Evolutionary conservation across 2,113 vertebrate species (phyloP).

Genomic region (Rana temporaria): DNA sequence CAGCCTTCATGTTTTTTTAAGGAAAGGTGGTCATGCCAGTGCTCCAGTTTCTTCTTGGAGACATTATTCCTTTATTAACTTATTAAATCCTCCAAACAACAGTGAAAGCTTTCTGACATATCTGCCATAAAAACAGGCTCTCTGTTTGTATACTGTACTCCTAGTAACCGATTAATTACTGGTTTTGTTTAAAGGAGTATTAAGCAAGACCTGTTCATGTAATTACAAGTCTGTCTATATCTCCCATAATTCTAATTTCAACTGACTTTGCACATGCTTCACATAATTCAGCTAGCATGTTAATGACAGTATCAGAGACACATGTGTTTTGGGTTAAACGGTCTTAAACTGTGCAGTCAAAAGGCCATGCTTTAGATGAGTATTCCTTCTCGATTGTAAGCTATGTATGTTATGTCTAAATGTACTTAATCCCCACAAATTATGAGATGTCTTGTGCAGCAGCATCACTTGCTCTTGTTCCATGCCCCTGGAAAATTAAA

Average conservation of each 20-base stretch:
- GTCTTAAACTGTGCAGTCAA: background rate
- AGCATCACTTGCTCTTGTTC: background rate
- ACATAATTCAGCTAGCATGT: background rate
- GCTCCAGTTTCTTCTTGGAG: too few relatives aligned
- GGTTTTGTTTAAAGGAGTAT: conserved; percentile 7
- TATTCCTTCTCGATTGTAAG: background rate
- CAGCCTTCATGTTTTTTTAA: too few relatives aligned
- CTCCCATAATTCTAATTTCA: background rate
- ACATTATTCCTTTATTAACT: background rate
- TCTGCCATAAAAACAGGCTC: background rate
- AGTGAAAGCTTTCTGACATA: background rate
- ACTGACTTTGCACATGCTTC: background rate
- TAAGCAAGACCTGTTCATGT: background rate
- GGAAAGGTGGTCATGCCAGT: too few relatives aligned
- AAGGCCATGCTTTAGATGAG: background rate
- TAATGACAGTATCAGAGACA: background rate
- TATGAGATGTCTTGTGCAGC: background rate
- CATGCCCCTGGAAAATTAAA: background rate
- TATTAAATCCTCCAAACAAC: background rate
- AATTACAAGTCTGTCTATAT: conserved; percentile 7
- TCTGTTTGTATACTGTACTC: conserved; percentile 15
- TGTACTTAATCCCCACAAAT: background rate
- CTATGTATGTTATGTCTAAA: background rate
- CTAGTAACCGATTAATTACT: conserved; percentile 23
- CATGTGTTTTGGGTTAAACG: conserved; percentile 15